Base-by-base conservation (phyloP, 92 coral and sea anemone genomes). In the Hydrozoanthus gracilis region DNA sequence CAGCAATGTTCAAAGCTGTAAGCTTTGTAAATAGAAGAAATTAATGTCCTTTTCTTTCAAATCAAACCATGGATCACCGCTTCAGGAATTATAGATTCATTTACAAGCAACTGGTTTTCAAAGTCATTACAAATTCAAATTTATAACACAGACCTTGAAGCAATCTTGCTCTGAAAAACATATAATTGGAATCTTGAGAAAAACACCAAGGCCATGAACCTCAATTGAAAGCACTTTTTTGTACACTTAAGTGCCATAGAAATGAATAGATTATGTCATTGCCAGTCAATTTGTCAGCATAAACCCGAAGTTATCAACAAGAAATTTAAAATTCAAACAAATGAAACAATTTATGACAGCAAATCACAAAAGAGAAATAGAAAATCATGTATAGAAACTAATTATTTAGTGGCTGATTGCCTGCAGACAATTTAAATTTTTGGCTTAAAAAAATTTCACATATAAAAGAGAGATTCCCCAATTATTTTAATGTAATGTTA, bases 291-390 rank as follows among this genome's bases (percentile, higher is more conserved):
- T 80, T 64, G 51, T 62, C 64, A 65, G 73, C 47, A 80, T 49
- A 64, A 46, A 50, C 85, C 51, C 56, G 9, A 46, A 50, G 76
- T 77, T 77, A 64, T 86, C 84, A 86, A 86, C 77, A 61, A 66
- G 67, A 85, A 67, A 80, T 64, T 80, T 80, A 77, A 65, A 77
- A 86, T 67, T 76, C 76, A 70, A 79, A 64, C 51, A 86, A 64
- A 44, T 75, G 88, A 72, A 86, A 86, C 83, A 86, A 86, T 56
- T 86, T 86, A 77, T 50, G 60, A 15, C 73, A 71, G 85, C 89
- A 86, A 86, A 86, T 86, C 86, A 77, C 79, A 86, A 80, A 66
- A 15, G 50, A 86, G 75, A 76, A 86, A 51, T 51, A 11, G 66
- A 77, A 86, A 77, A 86, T 4, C 88, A 56, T 71, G 61, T 6